Evolutionary conservation across 2,113 vertebrate species (phyloP), one percentile per base, ranked within the genome.

Genomic region (Dissostichus mawsoni): DNA sequence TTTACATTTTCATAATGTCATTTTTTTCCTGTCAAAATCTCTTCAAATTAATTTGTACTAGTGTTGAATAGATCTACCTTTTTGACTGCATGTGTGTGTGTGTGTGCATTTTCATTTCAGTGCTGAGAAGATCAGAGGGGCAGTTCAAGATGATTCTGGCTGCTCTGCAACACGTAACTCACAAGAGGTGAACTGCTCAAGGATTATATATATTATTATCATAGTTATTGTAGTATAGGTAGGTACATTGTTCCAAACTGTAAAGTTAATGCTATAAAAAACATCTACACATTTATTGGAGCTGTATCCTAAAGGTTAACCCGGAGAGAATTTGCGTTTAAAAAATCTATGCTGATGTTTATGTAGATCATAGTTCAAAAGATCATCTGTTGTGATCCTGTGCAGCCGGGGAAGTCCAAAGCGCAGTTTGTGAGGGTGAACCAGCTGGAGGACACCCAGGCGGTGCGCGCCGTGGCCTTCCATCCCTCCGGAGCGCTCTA

Each of bases 361-460:
- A 41, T 3, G 6, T 11, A 12, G 0, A 44, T 66, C 11, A 20
- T 23, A 11, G 11, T 33, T 82, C 2, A 11, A 23, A 52, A 0
- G 0, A 2, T 77, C 0, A 0, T 56, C 67, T 77, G 33, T 18
- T 23, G 63, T 65, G 47, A 50, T 83, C 47, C 57, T 69, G 11
- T 72, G 5, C 86, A 98, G 96, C 93, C 92, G 6, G 95, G 95
- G 75, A 96, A 96, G 78, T 90, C 96, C 79, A 97, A 96, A 92
- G 94, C 96, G 13, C 96, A 96, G 65, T 99, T 98, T 91, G 87
- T 96, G 70, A 97, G 95, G 72, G 94, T 98, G 84, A 97, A 93
- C 87, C 96, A 96, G 69, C 92, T 99, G 9, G 98, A 99, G 93
- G 98, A 99, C 86, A 98, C 98, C 0, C 98, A 99, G 90, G 98